These are phyloP conservation scores for Clistopyga incitator DNA, from an alignment of 2,888 invertebrate species.

Conservation along the genomic window DNA sequence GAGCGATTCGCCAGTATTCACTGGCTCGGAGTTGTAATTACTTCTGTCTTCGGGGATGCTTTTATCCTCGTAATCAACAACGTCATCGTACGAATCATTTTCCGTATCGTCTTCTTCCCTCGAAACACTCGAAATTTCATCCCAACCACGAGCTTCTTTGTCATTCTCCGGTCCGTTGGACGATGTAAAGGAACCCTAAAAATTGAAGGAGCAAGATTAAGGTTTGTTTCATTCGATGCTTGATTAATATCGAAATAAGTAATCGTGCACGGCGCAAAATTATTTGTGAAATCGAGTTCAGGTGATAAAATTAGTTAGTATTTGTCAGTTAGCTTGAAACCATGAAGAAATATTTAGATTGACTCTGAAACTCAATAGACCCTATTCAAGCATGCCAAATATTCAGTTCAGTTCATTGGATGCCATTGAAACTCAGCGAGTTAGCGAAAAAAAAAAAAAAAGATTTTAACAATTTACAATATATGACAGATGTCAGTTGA, in stretches of 20 bases:
- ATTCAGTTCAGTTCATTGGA: too few species aligned
- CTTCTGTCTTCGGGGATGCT: constrained; percentile 23
- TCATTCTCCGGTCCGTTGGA: constrained; percentile 26
- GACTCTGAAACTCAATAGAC: too few species aligned
- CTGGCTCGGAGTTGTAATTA: constrained; percentile 31
- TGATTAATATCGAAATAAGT: constrained; percentile 6
- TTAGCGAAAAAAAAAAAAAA: too few species aligned
- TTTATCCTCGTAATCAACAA: constrained; percentile 47
- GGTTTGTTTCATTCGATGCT: background rate
- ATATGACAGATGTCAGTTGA: too few species aligned
- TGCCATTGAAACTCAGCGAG: too few species aligned
- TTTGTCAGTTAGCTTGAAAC: too few species aligned
- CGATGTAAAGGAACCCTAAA: constrained; percentile 19
- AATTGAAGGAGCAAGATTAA: constrained; percentile 11
- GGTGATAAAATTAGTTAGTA: too few species aligned
- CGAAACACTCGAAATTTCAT: constrained; percentile 2
- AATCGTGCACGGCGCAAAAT: background rate
- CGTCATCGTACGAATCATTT: constrained; percentile 60
- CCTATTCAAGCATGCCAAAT: too few species aligned
- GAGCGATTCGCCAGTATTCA: constrained; percentile 23
- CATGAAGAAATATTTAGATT: too few species aligned
- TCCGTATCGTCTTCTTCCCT: constrained; percentile 22
- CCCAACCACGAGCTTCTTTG: constrained; percentile 18
- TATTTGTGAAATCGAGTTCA: background rate
- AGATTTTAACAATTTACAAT: too few species aligned